phyloP scores from a whole-genome alignment of 1,140 invertebrate species.

The Pentalonia nigronervosa region DNA sequence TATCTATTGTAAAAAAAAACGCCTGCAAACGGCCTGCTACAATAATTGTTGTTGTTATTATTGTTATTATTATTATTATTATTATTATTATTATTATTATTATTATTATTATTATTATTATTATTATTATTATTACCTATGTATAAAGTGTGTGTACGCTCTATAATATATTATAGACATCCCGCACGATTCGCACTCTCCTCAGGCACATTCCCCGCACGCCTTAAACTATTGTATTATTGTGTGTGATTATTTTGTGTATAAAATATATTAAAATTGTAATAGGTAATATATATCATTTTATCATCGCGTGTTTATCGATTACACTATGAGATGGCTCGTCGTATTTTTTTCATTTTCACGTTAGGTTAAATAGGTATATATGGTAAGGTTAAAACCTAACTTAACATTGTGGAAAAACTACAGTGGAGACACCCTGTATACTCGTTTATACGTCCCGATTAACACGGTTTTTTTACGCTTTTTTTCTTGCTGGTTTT shows the following conservation, averaged over 20 bases:
- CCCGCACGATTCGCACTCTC: constrained; percentile 1
- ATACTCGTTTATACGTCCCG: not conserved
- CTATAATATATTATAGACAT: not conserved
- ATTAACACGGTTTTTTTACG: not conserved
- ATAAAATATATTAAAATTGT: not conserved
- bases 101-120: not conserved
- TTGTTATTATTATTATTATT: not conserved
- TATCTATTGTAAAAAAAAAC: not conserved
- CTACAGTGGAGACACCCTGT: not conserved
- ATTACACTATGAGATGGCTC: not conserved
- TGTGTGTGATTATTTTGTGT: not conserved
- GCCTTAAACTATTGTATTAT: not conserved
- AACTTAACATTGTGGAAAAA: not conserved
- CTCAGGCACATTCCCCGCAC: constrained; percentile 2
- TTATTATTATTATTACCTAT: not conserved
- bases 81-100: not conserved
- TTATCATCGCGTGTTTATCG: not conserved
- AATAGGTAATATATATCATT: not conserved
- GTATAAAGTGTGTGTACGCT: not conserved
- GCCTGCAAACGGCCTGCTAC: not conserved
- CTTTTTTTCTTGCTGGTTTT: not conserved
- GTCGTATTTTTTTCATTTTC: not conserved
- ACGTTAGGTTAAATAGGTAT: not conserved
- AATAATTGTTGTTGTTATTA: not conserved
- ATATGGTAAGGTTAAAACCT: not conserved